These are phyloP conservation scores for Drosophila nannoptera DNA, from an alignment of 1,140 invertebrate species.

Conservation along the genomic window DNA sequence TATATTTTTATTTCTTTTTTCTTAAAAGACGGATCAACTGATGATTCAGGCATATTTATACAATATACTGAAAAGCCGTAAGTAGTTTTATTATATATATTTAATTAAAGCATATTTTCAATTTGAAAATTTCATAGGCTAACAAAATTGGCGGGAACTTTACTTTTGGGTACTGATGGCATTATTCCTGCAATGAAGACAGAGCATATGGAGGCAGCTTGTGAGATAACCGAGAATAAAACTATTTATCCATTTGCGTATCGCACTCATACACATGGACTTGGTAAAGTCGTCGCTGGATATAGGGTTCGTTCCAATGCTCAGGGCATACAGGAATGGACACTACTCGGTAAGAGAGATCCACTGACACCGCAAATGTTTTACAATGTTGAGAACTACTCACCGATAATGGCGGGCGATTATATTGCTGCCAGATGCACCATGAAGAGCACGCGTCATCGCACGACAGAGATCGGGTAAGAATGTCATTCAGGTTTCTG, in stretches of 20 bases:
- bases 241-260: slow-evolving; percentile 96
- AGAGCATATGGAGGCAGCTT: slow-evolving; percentile 94
- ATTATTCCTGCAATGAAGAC: slow-evolving; percentile 84
- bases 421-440: slow-evolving; percentile 93
- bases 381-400: slow-evolving; percentile 88
- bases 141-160: slow-evolving; percentile 91
- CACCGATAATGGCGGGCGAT: slow-evolving; percentile 85
- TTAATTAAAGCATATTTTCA: too few species aligned
- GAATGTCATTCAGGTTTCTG: background rate
- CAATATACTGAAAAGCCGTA: slow-evolving; percentile 88
- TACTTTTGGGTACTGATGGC: slow-evolving; percentile 91
- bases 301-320: slow-evolving; percentile 86
- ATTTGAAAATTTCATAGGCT: slow-evolving; percentile 79
- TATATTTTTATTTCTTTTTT: background rate
- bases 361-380: slow-evolving; percentile 97
- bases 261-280: slow-evolving; percentile 93
- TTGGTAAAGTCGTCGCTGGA: slow-evolving; percentile 92
- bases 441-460: slow-evolving; percentile 87
- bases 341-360: slow-evolving; percentile 92
- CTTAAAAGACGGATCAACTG: slow-evolving; percentile 84
- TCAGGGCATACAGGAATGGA: slow-evolving; percentile 85
- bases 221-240: slow-evolving; percentile 89
- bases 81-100: slow-evolving; percentile 56
- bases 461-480: slow-evolving; percentile 88
- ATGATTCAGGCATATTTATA: slow-evolving; percentile 90